A percentile compares a stretch with the other conserved stretches of the same genome.
Evolutionary conservation across 2,797 vertebrate genomes (phyloP).

Genomic region (Brachyrhaphis roseni): DNA sequence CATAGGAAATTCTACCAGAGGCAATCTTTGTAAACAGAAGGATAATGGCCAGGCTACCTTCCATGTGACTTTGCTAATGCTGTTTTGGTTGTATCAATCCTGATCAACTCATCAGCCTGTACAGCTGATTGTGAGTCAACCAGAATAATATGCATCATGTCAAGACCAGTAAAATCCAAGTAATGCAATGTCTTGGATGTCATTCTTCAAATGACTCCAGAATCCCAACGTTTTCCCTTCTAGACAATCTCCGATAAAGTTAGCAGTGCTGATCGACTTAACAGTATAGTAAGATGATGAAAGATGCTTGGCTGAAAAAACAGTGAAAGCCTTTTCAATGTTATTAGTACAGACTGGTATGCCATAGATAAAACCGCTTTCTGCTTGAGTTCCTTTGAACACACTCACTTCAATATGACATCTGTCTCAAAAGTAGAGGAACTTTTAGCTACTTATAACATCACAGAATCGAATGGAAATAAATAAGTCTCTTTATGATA

Average conservation of each 20-base stretch:
- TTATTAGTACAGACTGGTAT: neutral
- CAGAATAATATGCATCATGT: neutral
- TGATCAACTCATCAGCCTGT: neutral
- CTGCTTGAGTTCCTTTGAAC: neutral
- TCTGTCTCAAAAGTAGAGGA: neutral
- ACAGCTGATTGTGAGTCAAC: neutral
- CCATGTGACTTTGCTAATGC: too few relatives aligned
- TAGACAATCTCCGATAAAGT: neutral
- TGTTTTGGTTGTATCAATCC: neutral
- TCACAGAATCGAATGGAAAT: neutral
- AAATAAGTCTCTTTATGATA: neutral
- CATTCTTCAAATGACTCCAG: neutral
- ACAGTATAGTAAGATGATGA: neutral
- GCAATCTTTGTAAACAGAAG: too few relatives aligned
- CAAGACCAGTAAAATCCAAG: neutral
- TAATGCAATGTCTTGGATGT: neutral
- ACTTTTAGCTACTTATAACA: neutral
- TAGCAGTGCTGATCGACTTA: neutral
- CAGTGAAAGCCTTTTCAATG: neutral
- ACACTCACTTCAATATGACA: neutral
- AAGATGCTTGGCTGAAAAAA: neutral
- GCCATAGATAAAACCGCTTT: neutral
- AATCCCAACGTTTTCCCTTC: neutral
- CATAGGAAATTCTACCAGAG: too few relatives aligned
- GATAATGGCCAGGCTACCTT: too few relatives aligned